Conservation (phyloP, 35 echinoderm and acorn worm genomes). For the Patiria miniata region DNA sequence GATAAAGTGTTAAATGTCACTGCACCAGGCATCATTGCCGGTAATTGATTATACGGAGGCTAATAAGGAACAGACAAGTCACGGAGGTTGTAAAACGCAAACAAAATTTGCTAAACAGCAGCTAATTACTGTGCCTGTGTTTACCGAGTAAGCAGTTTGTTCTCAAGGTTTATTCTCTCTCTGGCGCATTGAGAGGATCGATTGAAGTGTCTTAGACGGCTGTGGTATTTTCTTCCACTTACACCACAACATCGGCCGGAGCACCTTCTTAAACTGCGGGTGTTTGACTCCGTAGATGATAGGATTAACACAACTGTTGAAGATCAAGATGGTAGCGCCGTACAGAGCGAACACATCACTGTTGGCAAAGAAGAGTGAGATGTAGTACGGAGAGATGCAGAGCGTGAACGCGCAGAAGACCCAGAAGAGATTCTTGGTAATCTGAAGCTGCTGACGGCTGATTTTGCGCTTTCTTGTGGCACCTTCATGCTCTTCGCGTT, state of each 20-base stretch:
- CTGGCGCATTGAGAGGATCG: no score
- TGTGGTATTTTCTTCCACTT: slow-evolving; percentile 49
- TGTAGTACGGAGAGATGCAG: slow-evolving; percentile 48
- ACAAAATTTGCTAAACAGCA: no score
- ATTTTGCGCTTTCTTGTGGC: neutral
- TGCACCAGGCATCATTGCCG: no score
- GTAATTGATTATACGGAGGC: no score
- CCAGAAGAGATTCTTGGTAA: slow-evolving; percentile 68
- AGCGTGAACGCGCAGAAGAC: slow-evolving; percentile 47
- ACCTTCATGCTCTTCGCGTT: no score
- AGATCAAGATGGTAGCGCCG: slow-evolving; percentile 39
- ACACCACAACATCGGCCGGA: slow-evolving; percentile 51
- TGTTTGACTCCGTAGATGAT: slow-evolving; percentile 66
- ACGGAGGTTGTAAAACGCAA: no score
- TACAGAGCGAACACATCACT: slow-evolving; percentile 35
- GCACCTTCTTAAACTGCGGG: slow-evolving; percentile 67
- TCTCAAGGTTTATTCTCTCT: no score
- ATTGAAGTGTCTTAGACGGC: slow-evolving; percentile 13
- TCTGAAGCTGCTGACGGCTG: slow-evolving; percentile 34
- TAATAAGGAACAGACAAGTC: no score
- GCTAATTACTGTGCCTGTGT: no score
- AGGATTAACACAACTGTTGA: slow-evolving; percentile 59
- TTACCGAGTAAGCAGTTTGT: no score
- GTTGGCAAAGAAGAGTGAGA: slow-evolving; percentile 52
- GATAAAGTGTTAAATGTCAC: no score